phyloP scores from a whole-genome alignment of 2,797 vertebrate genomes.

The Sebastiscus albofasciatus region DNA sequence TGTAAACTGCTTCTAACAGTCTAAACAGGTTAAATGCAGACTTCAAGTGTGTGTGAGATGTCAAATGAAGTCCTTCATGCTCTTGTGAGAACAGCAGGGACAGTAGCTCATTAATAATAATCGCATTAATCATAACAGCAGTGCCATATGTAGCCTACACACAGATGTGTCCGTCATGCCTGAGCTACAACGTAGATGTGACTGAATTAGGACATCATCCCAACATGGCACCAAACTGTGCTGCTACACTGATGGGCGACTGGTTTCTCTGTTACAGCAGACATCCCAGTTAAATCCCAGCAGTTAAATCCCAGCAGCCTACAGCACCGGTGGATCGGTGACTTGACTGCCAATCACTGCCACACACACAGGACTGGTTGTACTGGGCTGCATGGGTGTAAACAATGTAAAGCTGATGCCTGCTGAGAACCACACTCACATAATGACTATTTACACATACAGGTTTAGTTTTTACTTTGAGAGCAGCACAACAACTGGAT shows the following conservation, averaged over 20 bases:
- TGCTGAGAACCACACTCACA: too few species aligned
- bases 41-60: neutral
- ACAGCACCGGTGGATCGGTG: neutral
- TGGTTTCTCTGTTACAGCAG: neutral
- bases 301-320: neutral
- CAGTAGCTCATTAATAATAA: neutral
- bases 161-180: constrained; percentile 21
- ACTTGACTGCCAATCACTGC: neutral
- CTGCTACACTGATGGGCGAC: neutral
- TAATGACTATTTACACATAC: too few species aligned
- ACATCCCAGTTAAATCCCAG: neutral
- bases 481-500: too few species aligned
- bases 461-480: too few species aligned
- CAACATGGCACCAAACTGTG: neutral
- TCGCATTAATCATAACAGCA: constrained; percentile 4
- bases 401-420: too few species aligned
- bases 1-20: neutral
- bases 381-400: neutral
- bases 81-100: neutral
- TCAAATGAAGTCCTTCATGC: neutral
- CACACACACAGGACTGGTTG: neutral
- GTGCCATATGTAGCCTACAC: neutral
- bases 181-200: neutral
- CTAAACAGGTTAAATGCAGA: neutral
- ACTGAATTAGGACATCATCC: neutral